phyloP scores from a whole-genome alignment of 2,113 vertebrate genomes.

The Gallinago undulata region DNA sequence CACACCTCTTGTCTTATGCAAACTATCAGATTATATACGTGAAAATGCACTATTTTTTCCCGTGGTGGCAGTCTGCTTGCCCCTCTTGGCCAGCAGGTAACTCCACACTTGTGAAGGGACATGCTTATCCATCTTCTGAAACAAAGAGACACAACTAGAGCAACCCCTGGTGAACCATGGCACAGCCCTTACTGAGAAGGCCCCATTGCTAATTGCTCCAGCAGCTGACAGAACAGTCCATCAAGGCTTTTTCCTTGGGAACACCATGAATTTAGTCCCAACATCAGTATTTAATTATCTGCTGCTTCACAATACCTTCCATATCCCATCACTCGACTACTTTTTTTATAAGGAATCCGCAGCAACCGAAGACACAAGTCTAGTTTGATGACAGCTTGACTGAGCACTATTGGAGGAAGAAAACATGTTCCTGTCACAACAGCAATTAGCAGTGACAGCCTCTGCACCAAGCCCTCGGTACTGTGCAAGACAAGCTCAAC shows the following conservation, averaged over 20 bases:
- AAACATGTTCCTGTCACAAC: neutral
- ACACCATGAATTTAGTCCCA: neutral
- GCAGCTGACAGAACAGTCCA: rapidly evolving
- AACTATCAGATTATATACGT: rapidly evolving
- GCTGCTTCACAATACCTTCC: neutral
- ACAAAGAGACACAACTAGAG: neutral
- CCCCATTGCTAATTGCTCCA: neutral
- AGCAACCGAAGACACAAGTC: neutral
- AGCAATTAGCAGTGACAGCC: neutral
- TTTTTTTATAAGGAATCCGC: neutral
- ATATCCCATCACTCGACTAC: neutral
- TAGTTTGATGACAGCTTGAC: neutral
- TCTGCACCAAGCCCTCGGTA: neutral
- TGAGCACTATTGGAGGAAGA: neutral
- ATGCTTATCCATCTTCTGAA: rapidly evolving
- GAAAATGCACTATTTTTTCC: rapidly evolving
- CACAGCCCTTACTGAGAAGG: neutral
- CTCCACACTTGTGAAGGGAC: neutral
- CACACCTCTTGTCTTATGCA: neutral
- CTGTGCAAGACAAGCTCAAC: neutral
- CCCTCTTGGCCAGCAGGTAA: neutral
- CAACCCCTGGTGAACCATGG: neutral
- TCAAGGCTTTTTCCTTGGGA: neutral
- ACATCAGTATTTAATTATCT: neutral
- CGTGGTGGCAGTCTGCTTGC: rapidly evolving